These are phyloP conservation scores for Pachymerium ferrugineum DNA, from an alignment of 2,888 invertebrate species.

Conservation along the genomic window DNA sequence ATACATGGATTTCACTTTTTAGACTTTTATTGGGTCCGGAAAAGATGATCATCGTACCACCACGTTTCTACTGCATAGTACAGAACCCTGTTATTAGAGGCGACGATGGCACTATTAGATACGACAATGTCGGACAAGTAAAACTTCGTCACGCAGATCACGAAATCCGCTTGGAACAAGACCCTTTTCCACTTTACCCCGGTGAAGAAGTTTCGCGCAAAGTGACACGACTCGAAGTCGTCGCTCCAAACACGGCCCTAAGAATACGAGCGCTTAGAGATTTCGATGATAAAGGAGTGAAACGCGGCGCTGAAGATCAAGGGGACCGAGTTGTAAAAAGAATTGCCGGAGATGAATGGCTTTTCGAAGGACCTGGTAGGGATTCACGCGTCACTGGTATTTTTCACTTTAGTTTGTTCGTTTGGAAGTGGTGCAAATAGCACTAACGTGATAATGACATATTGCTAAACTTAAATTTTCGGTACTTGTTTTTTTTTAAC, in stretches of 20 bases:
- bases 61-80: constrained; percentile 51
- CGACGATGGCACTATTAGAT: constrained; percentile 43
- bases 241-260: constrained; percentile 50
- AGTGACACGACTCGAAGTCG: constrained; percentile 47
- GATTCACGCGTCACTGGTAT: not conserved
- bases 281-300: constrained; percentile 46
- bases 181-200: constrained; percentile 53
- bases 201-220: constrained; percentile 45
- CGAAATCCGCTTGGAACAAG: constrained; percentile 51
- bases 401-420: too few species aligned
- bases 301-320: constrained; percentile 49
- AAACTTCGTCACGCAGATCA: constrained; percentile 50
- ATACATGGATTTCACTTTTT: constrained; percentile 30
- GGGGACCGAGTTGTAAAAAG: constrained; percentile 44
- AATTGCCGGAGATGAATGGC: constrained; percentile 52
- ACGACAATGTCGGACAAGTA: constrained; percentile 48
- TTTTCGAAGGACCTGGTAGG: constrained; percentile 50
- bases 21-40: constrained; percentile 50
- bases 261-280: constrained; percentile 49
- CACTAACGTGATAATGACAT: not conserved
- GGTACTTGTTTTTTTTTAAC: too few species aligned
- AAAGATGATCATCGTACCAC: constrained; percentile 51
- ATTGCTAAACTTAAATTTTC: not conserved
- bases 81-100: constrained; percentile 50
- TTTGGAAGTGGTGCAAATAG: too few species aligned